These are phyloP conservation scores for Tuta absoluta DNA, from an alignment of 2,888 invertebrate genomes.

Conservation along the genomic window DNA sequence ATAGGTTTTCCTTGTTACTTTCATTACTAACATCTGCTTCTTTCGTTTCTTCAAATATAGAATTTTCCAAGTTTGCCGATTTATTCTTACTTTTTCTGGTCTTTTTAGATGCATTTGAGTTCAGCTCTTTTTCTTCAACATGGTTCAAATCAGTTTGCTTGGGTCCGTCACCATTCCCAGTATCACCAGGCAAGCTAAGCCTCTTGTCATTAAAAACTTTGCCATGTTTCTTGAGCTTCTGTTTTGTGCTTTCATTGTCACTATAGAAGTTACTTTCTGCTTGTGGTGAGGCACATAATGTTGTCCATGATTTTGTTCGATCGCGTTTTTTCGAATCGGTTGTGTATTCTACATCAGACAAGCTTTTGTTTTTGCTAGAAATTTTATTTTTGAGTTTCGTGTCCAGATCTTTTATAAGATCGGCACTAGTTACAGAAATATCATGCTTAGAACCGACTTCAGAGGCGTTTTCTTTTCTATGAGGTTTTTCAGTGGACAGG, in stretches of 20 bases:
- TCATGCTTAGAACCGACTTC: slow-evolving; percentile 24
- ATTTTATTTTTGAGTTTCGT: slow-evolving; percentile 39
- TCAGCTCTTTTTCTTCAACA: slow-evolving; percentile 23
- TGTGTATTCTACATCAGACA: slow-evolving; percentile 45
- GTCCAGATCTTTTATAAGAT: slow-evolving; percentile 49
- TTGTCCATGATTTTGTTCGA: slow-evolving; percentile 65
- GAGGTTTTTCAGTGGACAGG: not conserved
- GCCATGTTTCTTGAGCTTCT: slow-evolving; percentile 38
- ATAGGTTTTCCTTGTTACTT: slow-evolving; percentile 33
- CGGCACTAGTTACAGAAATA: slow-evolving; percentile 45
- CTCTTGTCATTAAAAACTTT: slow-evolving; percentile 26
- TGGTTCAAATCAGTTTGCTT: slow-evolving; percentile 20
- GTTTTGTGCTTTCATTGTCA: slow-evolving; percentile 55
- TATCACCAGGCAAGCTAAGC: slow-evolving; percentile 8
- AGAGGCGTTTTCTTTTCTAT: not conserved
- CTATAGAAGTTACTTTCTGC: slow-evolving; percentile 50
- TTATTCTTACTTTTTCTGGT: not conserved
- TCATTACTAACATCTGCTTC: slow-evolving; percentile 27
- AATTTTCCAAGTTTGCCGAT: slow-evolving; percentile 4
- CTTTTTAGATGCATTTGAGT: slow-evolving; percentile 6
- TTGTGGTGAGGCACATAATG: slow-evolving; percentile 37
- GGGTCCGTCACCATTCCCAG: slow-evolving; percentile 34
- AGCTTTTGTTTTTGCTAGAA: slow-evolving; percentile 53
- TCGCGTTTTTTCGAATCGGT: slow-evolving; percentile 49
- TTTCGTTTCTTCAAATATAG: not conserved